A percentile compares a stretch with the other conserved stretches of the same genome.
Evolutionary conservation across 2,888 invertebrate genomes (phyloP).

Genomic region (Oscheius sp.): DNA sequence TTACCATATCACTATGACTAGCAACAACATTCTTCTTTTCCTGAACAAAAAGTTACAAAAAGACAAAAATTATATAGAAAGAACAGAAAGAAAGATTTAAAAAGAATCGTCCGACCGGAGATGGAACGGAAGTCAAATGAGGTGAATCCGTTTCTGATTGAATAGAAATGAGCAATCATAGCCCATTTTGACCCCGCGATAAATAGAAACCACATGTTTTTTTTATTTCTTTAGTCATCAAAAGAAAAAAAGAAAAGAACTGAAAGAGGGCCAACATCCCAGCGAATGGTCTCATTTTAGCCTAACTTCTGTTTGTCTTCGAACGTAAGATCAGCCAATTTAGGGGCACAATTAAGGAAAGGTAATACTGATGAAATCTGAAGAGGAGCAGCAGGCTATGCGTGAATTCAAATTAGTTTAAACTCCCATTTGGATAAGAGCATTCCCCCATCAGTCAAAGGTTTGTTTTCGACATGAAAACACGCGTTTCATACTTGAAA

Average conservation of each 20-base stretch:
- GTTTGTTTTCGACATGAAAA: too few species aligned
- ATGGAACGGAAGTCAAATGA: background rate
- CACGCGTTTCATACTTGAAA: too few species aligned
- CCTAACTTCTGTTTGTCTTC: slow-evolving; percentile 15
- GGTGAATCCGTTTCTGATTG: slow-evolving; percentile 1
- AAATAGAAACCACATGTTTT: background rate
- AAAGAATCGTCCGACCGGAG: background rate
- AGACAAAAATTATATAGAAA: background rate
- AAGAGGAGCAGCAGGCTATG: background rate
- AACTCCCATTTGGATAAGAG: too few species aligned
- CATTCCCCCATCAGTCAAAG: too few species aligned
- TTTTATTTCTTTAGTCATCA: background rate
- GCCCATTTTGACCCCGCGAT: background rate
- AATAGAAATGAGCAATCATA: slow-evolving; percentile 3
- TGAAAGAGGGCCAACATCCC: background rate
- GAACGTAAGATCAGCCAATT: slow-evolving; percentile 21
- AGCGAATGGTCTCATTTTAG: slow-evolving; percentile 17
- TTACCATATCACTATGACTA: too few species aligned
- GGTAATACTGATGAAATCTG: slow-evolving; percentile 14
- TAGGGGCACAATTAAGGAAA: slow-evolving; percentile 15
- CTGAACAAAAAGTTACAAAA: background rate
- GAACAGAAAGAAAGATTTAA: background rate
- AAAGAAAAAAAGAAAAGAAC: background rate
- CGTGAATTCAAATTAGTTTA: too few species aligned
- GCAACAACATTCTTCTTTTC: too few species aligned